phyloP scores from a whole-genome alignment of 1,140 invertebrate species.

The Pogonomyrmex californicus region DNA sequence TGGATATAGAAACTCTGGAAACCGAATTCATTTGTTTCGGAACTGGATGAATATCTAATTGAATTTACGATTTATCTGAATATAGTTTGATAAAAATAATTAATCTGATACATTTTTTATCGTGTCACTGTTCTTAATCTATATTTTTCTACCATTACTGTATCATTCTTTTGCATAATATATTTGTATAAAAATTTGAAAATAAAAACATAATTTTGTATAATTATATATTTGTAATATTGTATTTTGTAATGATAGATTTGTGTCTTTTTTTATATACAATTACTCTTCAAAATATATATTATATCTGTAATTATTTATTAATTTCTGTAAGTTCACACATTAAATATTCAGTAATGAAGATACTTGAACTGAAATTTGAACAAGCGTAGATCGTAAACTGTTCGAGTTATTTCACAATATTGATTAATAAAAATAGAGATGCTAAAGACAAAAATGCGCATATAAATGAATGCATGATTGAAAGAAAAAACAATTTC shows the following conservation, averaged over 20 bases:
- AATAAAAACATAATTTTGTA: slow-evolving; percentile 6
- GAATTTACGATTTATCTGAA: not conserved
- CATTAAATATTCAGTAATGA: not conserved
- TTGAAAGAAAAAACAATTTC: slow-evolving; percentile 51
- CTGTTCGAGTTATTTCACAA: not conserved
- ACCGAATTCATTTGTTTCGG: slow-evolving; percentile 89
- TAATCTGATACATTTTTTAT: slow-evolving; percentile 22
- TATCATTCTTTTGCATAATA: not conserved
- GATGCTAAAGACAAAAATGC: not conserved
- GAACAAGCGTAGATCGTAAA: not conserved
- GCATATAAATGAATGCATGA: not conserved
- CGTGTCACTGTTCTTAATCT: not conserved
- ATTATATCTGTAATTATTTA: slow-evolving; percentile 7
- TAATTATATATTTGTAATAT: not conserved
- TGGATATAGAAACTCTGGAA: slow-evolving; percentile 90
- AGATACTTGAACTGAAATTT: not conserved
- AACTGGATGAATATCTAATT: not conserved
- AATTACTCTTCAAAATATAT: not conserved
- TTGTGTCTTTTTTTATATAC: not conserved
- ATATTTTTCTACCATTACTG: slow-evolving; percentile 24
- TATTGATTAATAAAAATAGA: not conserved
- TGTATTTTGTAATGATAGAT: slow-evolving; percentile 34
- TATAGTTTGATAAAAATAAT: slow-evolving; percentile 7
- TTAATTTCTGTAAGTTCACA: not conserved
- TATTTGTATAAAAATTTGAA: not conserved